Percentiles rank a stretch among this genome's conserved stretches.
phyloP scores from a whole-genome alignment of 2,113 vertebrate species.

The Turdus rufiventris region DNA sequence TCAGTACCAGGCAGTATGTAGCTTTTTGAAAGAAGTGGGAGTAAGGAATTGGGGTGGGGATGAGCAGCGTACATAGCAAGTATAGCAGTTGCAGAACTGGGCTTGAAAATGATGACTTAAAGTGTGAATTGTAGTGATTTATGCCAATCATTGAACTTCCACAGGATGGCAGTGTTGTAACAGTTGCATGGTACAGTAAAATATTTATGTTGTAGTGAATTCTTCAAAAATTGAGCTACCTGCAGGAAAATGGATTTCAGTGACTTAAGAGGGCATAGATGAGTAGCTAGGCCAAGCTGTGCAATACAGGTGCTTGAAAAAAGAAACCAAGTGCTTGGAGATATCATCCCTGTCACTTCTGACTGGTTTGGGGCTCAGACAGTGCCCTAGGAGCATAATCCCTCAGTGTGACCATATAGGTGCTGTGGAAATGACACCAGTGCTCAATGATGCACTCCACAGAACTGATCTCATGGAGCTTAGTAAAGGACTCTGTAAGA shows the following conservation, averaged over 20 bases:
- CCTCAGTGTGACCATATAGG: neutral
- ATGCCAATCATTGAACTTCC: slow-evolving; percentile 65
- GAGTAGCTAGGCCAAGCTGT: neutral
- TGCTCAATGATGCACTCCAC: neutral
- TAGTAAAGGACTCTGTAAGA: neutral
- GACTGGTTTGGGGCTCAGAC: neutral
- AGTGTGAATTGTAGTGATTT: slow-evolving; percentile 6
- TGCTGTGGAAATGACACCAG: neutral
- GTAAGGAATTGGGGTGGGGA: neutral
- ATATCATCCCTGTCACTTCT: neutral
- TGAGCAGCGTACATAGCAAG: neutral
- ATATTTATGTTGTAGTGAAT: slow-evolving; percentile 46
- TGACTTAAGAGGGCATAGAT: neutral
- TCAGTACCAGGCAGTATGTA: neutral
- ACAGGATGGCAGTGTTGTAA: slow-evolving; percentile 77
- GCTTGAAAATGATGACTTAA: neutral
- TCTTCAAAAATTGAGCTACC: slow-evolving; percentile 25
- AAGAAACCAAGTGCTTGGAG: neutral
- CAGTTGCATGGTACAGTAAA: slow-evolving; percentile 31
- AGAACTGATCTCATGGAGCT: neutral
- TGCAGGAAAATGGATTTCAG: neutral
- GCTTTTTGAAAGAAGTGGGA: neutral
- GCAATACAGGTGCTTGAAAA: neutral
- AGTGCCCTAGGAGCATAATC: neutral
- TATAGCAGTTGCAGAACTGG: neutral